Conservation (phyloP, 2,797 vertebrate species). For the Spheniscus humboldti region DNA sequence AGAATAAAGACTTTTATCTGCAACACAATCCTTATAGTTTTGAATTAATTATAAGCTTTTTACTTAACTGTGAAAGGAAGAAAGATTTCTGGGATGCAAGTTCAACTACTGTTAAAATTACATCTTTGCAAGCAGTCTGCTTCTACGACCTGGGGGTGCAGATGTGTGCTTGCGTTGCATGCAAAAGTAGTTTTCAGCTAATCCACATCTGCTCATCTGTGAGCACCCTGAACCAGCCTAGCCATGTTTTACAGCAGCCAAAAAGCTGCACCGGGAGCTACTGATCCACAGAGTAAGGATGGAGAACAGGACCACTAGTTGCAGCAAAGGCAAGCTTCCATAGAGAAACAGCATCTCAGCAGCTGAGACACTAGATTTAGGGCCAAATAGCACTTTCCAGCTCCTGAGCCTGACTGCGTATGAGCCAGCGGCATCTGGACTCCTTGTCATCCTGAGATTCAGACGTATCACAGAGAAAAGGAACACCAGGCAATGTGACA, state of each 20-base stretch:
- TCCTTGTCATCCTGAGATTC: neutral
- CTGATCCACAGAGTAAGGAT: neutral
- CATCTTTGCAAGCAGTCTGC: neutral
- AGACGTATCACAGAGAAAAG: neutral
- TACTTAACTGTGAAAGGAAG: neutral
- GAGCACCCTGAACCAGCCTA: neutral
- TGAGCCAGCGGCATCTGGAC: neutral
- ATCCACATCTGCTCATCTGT: neutral
- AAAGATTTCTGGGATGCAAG: neutral
- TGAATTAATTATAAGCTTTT: neutral
- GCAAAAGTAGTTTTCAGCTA: neutral
- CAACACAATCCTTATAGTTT: neutral
- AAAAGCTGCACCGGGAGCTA: neutral
- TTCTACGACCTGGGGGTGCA: neutral
- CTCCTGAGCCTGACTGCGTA: neutral
- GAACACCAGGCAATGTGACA: neutral
- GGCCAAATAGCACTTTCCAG: neutral
- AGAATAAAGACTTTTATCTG: neutral
- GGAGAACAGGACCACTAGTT: neutral
- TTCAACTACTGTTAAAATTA: neutral
- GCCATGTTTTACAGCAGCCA: neutral
- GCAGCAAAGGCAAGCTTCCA: neutral
- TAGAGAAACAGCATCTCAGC: neutral
- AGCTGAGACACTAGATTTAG: neutral
- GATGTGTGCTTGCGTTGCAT: neutral